These are phyloP conservation scores for Aphaenogaster ashmeadi DNA, from an alignment of 1,140 invertebrate species.

Conservation along the genomic window DNA sequence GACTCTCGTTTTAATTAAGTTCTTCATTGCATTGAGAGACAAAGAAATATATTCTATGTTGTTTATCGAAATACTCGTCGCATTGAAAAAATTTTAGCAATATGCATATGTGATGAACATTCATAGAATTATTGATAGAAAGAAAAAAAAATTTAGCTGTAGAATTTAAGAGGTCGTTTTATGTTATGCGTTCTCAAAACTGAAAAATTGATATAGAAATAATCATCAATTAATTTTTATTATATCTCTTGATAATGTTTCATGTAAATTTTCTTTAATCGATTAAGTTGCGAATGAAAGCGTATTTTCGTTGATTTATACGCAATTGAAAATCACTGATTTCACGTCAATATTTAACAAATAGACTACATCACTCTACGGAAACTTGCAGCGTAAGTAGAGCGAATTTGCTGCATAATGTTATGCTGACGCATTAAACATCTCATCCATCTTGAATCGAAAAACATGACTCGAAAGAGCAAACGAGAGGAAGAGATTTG, in stretches of 20 bases:
- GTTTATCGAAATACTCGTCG: neutral
- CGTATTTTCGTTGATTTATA: neutral
- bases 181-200: neutral
- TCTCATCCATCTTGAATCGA: slow-evolving; percentile 39
- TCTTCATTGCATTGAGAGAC: neutral
- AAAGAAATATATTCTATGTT: slow-evolving; percentile 1
- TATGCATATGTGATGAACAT: neutral
- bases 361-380: slow-evolving; percentile 17
- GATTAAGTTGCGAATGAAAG: neutral
- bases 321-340: slow-evolving; percentile 27
- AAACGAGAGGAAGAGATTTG: neutral
- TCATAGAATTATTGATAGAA: neutral
- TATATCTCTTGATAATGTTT: slow-evolving; percentile 1
- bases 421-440: slow-evolving; percentile 15
- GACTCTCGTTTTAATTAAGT: slow-evolving; percentile 57
- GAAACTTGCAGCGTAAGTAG: slow-evolving; percentile 44
- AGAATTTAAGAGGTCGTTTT: neutral
- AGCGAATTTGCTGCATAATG: slow-evolving; percentile 37
- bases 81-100: neutral
- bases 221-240: neutral
- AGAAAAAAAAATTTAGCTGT: neutral
- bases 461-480: neutral
- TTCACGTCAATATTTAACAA: slow-evolving; percentile 36
- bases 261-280: neutral
- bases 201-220: neutral